phyloP scores from a whole-genome alignment of 1,140 invertebrate species.

The Heterodera schachtii region DNA sequence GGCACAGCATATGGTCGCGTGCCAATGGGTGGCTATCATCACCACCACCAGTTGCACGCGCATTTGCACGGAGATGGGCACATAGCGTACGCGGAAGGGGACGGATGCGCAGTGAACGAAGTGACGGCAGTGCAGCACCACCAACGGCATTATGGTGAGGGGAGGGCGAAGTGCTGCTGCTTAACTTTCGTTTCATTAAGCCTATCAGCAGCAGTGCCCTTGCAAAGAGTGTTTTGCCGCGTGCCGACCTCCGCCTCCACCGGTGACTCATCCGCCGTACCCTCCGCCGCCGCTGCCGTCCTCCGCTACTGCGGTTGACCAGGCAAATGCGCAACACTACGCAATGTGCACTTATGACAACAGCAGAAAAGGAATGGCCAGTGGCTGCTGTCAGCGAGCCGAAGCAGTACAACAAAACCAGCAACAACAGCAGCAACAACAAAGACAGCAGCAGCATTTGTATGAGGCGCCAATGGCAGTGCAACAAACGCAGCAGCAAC shows the following conservation, averaged over 20 bases:
- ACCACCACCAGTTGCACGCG: too few relatives aligned
- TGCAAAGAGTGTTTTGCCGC: background rate
- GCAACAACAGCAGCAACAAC: background rate
- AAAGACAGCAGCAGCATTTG: background rate
- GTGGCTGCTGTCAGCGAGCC: background rate
- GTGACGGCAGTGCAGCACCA: background rate
- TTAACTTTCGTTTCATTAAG: background rate
- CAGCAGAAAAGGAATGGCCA: background rate
- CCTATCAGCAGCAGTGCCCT: constrained; percentile 19
- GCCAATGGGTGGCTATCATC: background rate
- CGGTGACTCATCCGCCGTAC: background rate
- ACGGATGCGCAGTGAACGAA: background rate
- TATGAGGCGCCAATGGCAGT: background rate
- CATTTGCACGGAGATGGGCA: background rate
- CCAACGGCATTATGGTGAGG: background rate
- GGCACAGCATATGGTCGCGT: background rate
- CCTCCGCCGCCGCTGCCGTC: background rate
- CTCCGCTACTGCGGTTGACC: background rate
- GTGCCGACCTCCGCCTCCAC: background rate
- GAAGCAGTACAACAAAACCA: constrained; percentile 3
- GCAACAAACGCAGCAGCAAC: background rate
- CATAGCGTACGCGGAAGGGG: background rate
- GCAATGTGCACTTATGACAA: background rate
- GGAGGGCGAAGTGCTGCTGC: too few relatives aligned
- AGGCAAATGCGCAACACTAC: background rate